These are phyloP conservation scores for Sporophila hypoxantha DNA, from an alignment of 2,113 vertebrate species.

Conservation along the genomic window DNA sequence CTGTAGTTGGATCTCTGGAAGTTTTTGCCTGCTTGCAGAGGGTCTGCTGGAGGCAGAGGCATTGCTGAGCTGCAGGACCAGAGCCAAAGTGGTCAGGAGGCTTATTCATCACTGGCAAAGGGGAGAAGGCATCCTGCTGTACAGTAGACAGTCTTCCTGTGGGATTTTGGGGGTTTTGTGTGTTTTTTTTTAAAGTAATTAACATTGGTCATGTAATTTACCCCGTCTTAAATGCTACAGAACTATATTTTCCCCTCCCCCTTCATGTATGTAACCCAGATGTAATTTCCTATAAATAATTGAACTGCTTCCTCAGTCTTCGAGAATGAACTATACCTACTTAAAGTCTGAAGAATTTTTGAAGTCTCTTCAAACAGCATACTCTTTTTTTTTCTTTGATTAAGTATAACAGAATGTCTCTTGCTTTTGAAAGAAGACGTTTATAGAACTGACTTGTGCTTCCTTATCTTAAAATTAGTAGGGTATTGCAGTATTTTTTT, in stretches of 20 bases:
- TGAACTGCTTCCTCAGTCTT: not conserved
- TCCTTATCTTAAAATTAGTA: not conserved
- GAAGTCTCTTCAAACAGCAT: not conserved
- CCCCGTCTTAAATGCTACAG: not conserved
- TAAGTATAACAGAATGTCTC: not conserved
- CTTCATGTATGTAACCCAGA: not conserved
- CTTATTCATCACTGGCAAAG: fast-evolving
- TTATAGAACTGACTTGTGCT: not conserved
- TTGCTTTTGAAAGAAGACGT: not conserved
- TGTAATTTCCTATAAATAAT: not conserved
- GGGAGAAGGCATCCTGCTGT: not conserved
- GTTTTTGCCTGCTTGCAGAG: not conserved
- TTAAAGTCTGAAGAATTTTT: not conserved
- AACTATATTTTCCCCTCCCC: not conserved
- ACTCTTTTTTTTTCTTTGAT: not conserved
- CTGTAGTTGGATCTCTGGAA: not conserved
- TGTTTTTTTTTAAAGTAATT: not conserved
- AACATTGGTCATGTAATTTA: not conserved
- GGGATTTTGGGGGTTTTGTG: not conserved
- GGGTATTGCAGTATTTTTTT: not conserved
- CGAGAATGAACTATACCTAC: not conserved
- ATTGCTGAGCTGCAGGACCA: not conserved
- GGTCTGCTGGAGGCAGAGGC: not conserved
- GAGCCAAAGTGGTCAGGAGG: not conserved
- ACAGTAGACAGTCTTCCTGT: not conserved